Conservation (phyloP, 2,888 invertebrate species). For the Caenorhabditis imperialis region DNA sequence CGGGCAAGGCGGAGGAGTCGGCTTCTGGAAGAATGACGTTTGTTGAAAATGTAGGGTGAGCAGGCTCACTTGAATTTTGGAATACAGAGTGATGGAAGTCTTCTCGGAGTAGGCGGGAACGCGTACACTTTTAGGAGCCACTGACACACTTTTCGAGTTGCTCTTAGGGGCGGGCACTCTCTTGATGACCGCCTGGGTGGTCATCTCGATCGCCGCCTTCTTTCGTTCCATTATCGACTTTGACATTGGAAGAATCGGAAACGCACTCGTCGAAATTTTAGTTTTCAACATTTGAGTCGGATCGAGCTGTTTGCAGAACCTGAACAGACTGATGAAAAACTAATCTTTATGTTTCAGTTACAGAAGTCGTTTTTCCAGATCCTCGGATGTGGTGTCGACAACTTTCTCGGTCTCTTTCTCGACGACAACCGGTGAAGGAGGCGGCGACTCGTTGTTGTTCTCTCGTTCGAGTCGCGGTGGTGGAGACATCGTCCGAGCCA, state of each 20-base stretch:
- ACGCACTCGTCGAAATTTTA: constrained; percentile 19
- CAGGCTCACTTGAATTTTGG: constrained; percentile 24
- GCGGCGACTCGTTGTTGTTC: background rate
- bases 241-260: constrained; percentile 37
- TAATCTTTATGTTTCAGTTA: too few relatives aligned
- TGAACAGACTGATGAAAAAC: constrained; percentile 1
- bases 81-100: constrained; percentile 35
- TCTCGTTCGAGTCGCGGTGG: constrained; percentile 29
- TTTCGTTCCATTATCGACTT: constrained; percentile 52
- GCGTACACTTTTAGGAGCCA: constrained; percentile 46
- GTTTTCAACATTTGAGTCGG: constrained; percentile 34
- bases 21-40: constrained; percentile 25
- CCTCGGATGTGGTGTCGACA: too few relatives aligned
- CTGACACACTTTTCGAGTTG: constrained; percentile 9
- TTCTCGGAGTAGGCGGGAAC: constrained; percentile 42
- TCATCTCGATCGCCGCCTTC: constrained; percentile 37
- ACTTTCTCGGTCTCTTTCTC: too few relatives aligned
- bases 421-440: too few relatives aligned
- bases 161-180: background rate
- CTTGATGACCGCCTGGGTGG: constrained; percentile 26
- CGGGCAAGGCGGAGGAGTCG: background rate
- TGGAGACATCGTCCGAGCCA: background rate
- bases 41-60: too few relatives aligned
- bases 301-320: constrained; percentile 4
- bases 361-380: too few relatives aligned